Evolutionary conservation across 2,113 vertebrate genomes (phyloP), one percentile per base, ranked within the genome.

Genomic region (Cranoglanis bouderius): DNA sequence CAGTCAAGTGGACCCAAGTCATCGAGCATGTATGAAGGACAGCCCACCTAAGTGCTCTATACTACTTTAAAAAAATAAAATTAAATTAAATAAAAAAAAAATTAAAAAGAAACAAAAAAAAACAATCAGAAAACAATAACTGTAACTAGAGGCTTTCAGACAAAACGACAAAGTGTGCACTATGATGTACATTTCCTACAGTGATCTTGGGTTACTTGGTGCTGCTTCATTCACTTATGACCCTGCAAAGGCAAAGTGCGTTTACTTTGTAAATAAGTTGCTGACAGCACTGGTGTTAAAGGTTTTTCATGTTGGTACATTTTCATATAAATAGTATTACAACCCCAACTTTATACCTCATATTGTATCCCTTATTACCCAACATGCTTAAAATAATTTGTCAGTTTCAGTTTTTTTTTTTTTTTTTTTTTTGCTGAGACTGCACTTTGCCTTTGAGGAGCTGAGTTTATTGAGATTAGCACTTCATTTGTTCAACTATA

Each of bases 1-100:
- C 89, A 86, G 87, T 63, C 74, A 80, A 77, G 91, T 91, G n/a
- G 87, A 89, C 88, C 80, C 84, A 89, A 89, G 67, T 91, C 92
- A 90, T 83, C 57, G 63, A 77, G 32, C 72, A 85, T 70, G 85
- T 75, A 88, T 26, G 19, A 82, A 87, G 61, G 72, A 87, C 83
- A 72, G 82, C 53, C 85, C 74, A 82, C 86, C 85, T 35, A 88
- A 86, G 86, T 84, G 55, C 83, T 82, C 89, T 85, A 19, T 35
- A 38, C 57, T 35, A 55, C 55, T 85, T 57, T 2, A 49, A 49
- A 6, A 43, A 21, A 38, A 82, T 32, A 7, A 35, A 82, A n/a
- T n/a, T 0, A 24, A 3, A 49, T n/a, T n/a, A 49, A 49, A 49
- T 49, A 6, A 43, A 21, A 38, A 82, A 53, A 7, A 35, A 82